These are phyloP conservation scores for Empidonax traillii DNA, from an alignment of 2,113 vertebrate genomes.

Conservation along the genomic window DNA sequence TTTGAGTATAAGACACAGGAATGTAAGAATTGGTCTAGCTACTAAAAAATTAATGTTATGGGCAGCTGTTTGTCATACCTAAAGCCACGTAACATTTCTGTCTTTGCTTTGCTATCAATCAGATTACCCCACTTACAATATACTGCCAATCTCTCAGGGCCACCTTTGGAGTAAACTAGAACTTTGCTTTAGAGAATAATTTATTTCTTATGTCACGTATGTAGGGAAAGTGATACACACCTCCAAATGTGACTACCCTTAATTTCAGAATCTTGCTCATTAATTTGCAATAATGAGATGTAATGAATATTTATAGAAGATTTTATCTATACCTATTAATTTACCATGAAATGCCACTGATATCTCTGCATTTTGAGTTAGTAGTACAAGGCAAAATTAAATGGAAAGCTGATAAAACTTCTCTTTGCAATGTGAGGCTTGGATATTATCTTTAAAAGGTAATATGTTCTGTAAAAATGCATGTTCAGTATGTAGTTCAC, in stretches of 20 bases:
- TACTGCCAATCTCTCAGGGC: background rate
- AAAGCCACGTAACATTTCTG: background rate
- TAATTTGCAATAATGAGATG: conserved; percentile 70
- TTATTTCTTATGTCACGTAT: conserved; percentile 32
- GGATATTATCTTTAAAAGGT: background rate
- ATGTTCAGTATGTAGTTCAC: background rate
- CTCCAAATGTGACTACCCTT: conserved; percentile 40
- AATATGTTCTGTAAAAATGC: background rate
- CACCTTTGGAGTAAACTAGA: background rate
- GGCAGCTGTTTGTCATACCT: background rate
- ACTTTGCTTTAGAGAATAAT: conserved; percentile 1
- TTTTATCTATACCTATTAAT: conserved; percentile 71
- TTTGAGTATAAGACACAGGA: background rate
- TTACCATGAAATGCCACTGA: conserved; percentile 42
- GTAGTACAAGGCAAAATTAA: background rate
- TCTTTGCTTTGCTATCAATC: background rate
- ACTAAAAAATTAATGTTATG: background rate
- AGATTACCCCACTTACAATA: background rate
- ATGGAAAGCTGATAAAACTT: conserved; percentile 6
- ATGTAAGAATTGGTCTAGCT: background rate
- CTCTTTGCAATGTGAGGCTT: background rate
- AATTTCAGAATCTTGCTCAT: conserved; percentile 66
- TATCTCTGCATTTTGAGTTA: conserved; percentile 34
- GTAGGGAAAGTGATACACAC: conserved; percentile 36
- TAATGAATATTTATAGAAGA: conserved; percentile 78